phyloP scores from a whole-genome alignment of 1,140 invertebrate genomes.

The Drosophila auraria region DNA sequence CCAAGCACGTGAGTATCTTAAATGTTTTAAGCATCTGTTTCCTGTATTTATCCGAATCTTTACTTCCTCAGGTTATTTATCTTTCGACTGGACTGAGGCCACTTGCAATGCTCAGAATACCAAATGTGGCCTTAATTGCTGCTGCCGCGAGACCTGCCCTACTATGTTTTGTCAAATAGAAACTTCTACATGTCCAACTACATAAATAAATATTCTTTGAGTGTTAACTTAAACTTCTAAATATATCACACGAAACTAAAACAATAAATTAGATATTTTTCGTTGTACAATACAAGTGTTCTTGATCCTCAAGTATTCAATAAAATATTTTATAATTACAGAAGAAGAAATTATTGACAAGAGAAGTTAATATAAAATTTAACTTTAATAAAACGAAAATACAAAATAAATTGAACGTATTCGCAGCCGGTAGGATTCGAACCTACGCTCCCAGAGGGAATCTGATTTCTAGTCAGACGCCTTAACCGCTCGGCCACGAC shows the following conservation, averaged over 20 bases:
- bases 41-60: neutral
- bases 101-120: slow-evolving; percentile 5
- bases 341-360: neutral
- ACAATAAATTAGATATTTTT: too few relatives aligned
- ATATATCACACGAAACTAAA: too few relatives aligned
- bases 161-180: slow-evolving; percentile 11
- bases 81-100: neutral
- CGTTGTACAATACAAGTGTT: too few relatives aligned
- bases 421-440: slow-evolving; percentile 94
- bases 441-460: slow-evolving; percentile 94
- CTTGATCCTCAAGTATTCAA: too few relatives aligned
- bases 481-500: slow-evolving; percentile 94
- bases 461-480: slow-evolving; percentile 94
- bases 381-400: neutral
- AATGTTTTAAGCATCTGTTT: neutral
- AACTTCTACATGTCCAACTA: too few relatives aligned
- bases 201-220: too few relatives aligned
- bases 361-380: neutral
- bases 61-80: slow-evolving; percentile 9
- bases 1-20: slow-evolving; percentile 3
- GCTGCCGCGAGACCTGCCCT: slow-evolving; percentile 41
- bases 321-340: too few relatives aligned
- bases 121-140: slow-evolving; percentile 40
- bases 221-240: too few relatives aligned
- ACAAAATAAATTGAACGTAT: neutral